Percentiles rank a stretch among this genome's conserved stretches.
Evolutionary conservation across 2,113 vertebrate genomes (phyloP).

Genomic region (Blennius ocellaris): DNA sequence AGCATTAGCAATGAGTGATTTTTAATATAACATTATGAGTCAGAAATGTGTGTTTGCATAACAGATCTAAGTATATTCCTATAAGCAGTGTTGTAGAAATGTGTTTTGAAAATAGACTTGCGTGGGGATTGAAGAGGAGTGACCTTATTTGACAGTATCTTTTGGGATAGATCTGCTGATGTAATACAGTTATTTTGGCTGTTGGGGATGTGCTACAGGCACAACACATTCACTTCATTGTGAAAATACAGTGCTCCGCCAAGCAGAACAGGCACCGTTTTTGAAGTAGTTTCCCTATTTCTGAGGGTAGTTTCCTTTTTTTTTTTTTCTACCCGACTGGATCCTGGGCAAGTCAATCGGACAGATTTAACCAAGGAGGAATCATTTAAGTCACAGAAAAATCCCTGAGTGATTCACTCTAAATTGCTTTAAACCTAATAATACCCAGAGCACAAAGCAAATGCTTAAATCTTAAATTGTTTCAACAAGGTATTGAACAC

Average conservation of each 20-base stretch:
- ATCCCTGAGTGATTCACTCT: constrained; percentile 47
- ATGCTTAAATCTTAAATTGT: constrained; percentile 69
- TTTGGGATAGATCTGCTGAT: constrained; percentile 60
- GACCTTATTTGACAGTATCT: constrained; percentile 59
- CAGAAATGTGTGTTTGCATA: constrained; percentile 65
- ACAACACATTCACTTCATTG: constrained; percentile 41
- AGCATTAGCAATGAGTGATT: constrained; percentile 50
- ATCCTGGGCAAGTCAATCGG: constrained; percentile 44
- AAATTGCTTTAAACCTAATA: constrained; percentile 68
- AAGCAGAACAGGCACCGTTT: constrained; percentile 33
- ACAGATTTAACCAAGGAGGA: constrained; percentile 42
- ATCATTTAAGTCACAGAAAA: constrained; percentile 45
- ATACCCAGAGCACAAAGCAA: constrained; percentile 57
- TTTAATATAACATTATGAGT: constrained; percentile 58
- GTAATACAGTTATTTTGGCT: constrained; percentile 59
- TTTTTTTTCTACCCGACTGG: constrained; percentile 16
- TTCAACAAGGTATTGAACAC: constrained; percentile 71
- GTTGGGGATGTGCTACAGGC: constrained; percentile 47
- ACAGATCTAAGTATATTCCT: constrained; percentile 50
- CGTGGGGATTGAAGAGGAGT: constrained; percentile 65
- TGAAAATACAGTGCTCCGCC: constrained; percentile 24
- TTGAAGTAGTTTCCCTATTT: constrained; percentile 42
- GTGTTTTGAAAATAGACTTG: constrained; percentile 38
- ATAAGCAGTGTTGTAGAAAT: constrained; percentile 40
- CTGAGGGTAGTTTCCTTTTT: constrained; percentile 18